These are phyloP conservation scores for Goniozus legneri DNA, from an alignment of 1,140 invertebrate species.

Conservation along the genomic window DNA sequence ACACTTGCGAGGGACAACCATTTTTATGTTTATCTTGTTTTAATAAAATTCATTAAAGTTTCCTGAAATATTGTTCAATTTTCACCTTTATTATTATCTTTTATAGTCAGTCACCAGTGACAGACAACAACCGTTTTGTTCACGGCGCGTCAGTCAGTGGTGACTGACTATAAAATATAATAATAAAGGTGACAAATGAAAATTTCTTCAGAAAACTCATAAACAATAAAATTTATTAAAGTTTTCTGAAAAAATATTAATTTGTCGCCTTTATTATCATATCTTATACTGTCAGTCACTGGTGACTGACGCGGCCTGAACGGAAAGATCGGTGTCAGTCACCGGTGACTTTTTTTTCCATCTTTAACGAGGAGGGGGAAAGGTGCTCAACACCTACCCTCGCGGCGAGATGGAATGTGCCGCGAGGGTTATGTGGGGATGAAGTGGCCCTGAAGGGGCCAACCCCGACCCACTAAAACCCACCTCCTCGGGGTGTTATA, in stretches of 20 bases:
- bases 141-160: too few species aligned
- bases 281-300: background rate
- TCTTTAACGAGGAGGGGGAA: background rate
- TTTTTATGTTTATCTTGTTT: constrained; percentile 18
- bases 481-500: background rate
- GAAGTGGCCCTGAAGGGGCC: background rate
- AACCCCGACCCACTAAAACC: background rate
- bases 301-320: constrained; percentile 1
- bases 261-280: constrained; percentile 1
- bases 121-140: too few species aligned
- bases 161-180: constrained; percentile 1
- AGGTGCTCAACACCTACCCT: background rate
- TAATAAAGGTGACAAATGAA: constrained; percentile 4
- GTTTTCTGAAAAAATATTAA: constrained; percentile 4
- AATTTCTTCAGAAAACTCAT: too few species aligned
- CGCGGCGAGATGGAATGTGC: background rate
- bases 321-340: too few species aligned
- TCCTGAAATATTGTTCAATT: too few species aligned
- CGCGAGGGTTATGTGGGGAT: background rate
- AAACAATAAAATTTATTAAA: constrained; percentile 8
- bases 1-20: constrained; percentile 9
- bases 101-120: too few species aligned
- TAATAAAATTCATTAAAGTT: constrained; percentile 11
- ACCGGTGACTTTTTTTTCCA: background rate
- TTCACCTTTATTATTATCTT: too few species aligned